A percentile compares a stretch with the other conserved stretches of the same genome.
phyloP scores from a whole-genome alignment of 2,888 invertebrate species.

The Dromius quadrimaculatus region DNA sequence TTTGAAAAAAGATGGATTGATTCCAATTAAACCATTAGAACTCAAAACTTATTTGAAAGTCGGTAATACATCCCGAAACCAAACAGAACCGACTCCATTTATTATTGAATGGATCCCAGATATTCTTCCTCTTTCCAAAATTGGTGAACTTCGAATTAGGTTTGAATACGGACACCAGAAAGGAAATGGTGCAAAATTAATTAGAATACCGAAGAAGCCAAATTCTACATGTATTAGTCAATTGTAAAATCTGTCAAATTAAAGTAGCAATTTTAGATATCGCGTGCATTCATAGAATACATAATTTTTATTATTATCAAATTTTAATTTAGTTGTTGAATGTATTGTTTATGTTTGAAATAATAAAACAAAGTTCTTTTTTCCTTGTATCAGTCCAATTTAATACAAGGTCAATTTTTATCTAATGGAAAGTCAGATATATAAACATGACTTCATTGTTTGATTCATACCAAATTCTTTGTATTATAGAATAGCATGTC shows the following conservation, averaged over 20 bases:
- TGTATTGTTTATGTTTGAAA: slow-evolving; percentile 20
- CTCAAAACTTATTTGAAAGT: slow-evolving; percentile 75
- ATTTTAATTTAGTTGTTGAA: slow-evolving; percentile 22
- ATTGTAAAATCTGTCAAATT: slow-evolving; percentile 5
- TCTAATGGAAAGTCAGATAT: not conserved
- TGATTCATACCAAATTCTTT: not conserved
- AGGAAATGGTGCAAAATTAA: slow-evolving; percentile 48
- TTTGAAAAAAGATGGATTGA: slow-evolving; percentile 63
- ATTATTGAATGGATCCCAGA: slow-evolving; percentile 84
- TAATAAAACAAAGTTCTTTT: slow-evolving; percentile 1
- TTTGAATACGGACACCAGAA: slow-evolving; percentile 79
- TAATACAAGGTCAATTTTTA: not conserved
- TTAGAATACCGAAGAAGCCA: slow-evolving; percentile 27
- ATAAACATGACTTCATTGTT: not conserved
- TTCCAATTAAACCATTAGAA: slow-evolving; percentile 71
- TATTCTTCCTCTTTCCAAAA: slow-evolving; percentile 75
- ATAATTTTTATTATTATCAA: slow-evolving; percentile 16
- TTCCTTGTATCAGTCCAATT: not conserved
- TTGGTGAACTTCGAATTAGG: slow-evolving; percentile 79
- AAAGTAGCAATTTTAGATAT: no score
- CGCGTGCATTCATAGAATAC: not conserved
- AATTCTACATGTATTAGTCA: not conserved
- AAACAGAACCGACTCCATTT: slow-evolving; percentile 73
- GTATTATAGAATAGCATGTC: slow-evolving; percentile 23
- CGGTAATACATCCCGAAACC: slow-evolving; percentile 67